Conservation (phyloP, 2,888 invertebrate species). For the Ceriagrion tenellum region DNA sequence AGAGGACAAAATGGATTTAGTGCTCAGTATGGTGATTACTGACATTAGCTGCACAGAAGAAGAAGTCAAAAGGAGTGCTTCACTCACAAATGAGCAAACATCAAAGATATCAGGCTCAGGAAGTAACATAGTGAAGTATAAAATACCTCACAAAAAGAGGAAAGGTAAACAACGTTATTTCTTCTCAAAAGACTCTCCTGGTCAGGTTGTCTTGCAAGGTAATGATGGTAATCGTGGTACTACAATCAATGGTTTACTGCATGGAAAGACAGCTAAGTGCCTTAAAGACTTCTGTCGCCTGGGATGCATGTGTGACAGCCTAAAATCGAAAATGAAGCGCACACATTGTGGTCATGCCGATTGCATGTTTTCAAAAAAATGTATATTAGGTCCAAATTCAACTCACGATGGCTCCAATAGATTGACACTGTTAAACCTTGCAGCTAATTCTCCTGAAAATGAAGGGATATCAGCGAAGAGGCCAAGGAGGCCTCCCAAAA, state of each 20-base stretch:
- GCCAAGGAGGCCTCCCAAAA: background rate
- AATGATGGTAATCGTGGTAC: background rate
- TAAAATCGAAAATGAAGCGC: background rate
- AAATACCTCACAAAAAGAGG: too few species aligned
- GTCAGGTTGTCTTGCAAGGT: background rate
- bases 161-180: too few species aligned
- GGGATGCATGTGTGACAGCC: background rate
- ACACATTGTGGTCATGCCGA: background rate
- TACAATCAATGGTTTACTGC: background rate
- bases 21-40: background rate
- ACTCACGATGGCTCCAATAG: background rate
- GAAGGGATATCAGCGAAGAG: background rate
- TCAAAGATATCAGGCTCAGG: too few species aligned
- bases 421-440: background rate
- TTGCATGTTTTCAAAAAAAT: conserved; percentile 6
- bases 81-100: background rate
- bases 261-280: background rate
- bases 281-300: background rate
- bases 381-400: background rate
- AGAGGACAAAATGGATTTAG: background rate
- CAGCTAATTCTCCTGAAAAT: background rate
- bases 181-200: background rate
- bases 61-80: background rate
- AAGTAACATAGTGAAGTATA: background rate
- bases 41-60: background rate